A percentile compares a stretch with the other conserved stretches of the same genome.
Evolutionary conservation across 2,888 invertebrate species (phyloP).

Genomic region (Bombylius discolor): DNA sequence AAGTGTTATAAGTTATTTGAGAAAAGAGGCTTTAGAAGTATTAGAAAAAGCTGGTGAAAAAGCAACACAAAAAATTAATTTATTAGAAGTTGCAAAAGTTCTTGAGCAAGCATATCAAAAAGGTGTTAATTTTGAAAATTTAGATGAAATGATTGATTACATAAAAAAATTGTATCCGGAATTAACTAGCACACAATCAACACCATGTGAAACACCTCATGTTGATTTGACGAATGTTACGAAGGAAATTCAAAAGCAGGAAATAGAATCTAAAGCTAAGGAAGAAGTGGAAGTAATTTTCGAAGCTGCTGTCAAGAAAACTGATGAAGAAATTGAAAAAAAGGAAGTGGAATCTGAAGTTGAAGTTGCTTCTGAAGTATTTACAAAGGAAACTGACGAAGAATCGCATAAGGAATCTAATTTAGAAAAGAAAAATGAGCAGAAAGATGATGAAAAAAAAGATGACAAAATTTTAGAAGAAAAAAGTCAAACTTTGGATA

Average conservation of each 20-base stretch:
- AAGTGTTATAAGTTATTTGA: constrained; percentile 10
- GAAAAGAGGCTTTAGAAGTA: constrained; percentile 5
- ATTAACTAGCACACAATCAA: background rate
- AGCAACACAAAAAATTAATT: background rate
- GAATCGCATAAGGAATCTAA: too few relatives aligned
- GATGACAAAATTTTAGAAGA: background rate
- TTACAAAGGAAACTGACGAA: background rate
- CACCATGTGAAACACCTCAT: too few relatives aligned
- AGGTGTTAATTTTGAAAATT: constrained; percentile 10
- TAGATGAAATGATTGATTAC: constrained; percentile 13
- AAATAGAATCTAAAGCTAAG: too few relatives aligned
- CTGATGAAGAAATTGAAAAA: background rate
- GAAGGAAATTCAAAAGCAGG: too few relatives aligned
- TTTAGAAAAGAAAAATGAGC: background rate
- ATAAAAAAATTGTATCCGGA: constrained; percentile 1
- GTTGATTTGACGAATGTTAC: too few relatives aligned
- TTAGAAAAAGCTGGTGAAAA: constrained; percentile 3
- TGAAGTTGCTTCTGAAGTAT: background rate
- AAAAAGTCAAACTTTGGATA: background rate
- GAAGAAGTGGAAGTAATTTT: too few relatives aligned
- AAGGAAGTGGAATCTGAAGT: background rate
- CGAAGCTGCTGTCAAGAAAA: too few relatives aligned
- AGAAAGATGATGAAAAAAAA: background rate
- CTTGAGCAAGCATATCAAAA: constrained; percentile 6
- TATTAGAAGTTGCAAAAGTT: constrained; percentile 6